phyloP scores from a whole-genome alignment of 2,113 vertebrate genomes.

The Mustela lutreola region DNA sequence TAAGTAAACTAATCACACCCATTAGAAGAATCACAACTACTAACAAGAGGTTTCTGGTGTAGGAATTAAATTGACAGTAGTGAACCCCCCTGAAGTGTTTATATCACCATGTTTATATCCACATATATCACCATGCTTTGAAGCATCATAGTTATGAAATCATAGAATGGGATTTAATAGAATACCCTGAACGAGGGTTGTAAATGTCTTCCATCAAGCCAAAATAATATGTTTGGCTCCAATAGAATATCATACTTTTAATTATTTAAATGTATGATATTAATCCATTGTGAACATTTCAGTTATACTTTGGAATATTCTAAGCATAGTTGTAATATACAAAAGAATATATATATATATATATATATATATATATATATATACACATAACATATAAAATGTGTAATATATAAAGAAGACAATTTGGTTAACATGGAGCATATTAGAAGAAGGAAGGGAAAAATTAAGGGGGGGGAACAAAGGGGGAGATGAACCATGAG shows the following conservation, averaged over 20 bases:
- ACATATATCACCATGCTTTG: background rate
- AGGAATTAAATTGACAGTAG: background rate
- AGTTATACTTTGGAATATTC: background rate
- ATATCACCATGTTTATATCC: background rate
- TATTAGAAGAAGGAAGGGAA: too few relatives aligned
- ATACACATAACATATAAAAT: too few relatives aligned
- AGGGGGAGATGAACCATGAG: too few relatives aligned
- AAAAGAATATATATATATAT: background rate
- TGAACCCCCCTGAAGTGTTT: background rate
- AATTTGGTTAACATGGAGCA: background rate
- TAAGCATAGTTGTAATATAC: background rate
- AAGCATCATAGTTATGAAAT: constrained; percentile 67
- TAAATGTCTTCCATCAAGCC: background rate
- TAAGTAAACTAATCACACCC: background rate
- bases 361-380: too few relatives aligned
- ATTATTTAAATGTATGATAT: background rate
- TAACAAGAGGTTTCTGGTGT: background rate
- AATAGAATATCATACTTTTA: background rate
- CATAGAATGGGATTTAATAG: constrained; percentile 33
- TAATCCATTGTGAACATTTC: background rate
- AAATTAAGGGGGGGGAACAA: too few relatives aligned
- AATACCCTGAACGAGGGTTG: constrained; percentile 39
- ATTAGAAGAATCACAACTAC: background rate
- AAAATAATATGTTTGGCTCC: background rate
- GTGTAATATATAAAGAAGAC: background rate